Evolutionary conservation across 2,797 vertebrate species (phyloP), one percentile per base, ranked within the genome.

Genomic region (Molossus molossus): DNA sequence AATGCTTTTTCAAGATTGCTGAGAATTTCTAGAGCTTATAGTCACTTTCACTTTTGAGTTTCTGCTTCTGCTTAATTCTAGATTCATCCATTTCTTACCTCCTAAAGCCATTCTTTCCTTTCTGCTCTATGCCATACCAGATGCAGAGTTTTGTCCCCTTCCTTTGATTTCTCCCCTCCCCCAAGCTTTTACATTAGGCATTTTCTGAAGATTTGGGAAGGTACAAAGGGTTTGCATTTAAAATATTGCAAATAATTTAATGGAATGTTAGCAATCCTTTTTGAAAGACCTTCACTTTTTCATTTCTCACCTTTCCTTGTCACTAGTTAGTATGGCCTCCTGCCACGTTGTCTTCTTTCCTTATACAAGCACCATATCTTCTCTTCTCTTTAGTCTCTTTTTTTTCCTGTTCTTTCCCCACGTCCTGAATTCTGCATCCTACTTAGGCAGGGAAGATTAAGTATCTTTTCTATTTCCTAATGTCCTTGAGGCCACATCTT

Each of bases 1-100:
- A 95, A 82, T 90, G 33, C 11, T 53, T 95, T 95, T 85, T 50
- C 45, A 81, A 67, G 60, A 91, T 96, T 85, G 95, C 87, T 57
- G 45, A 85, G 79, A 58, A 58, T 88, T 80, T 91, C 55, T 40
- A 53, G 37, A 53, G 40, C 50, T 93, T 48, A 62, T 0, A 37
- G 11, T 89, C 27, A 17, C 55, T 73, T 91, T 96, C 70, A 57
- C 58, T 94, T 96, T 77, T 67, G 13, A 65, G 9, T 90, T 85
- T 60, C 75, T 90, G 11, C 45, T 76, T 83, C 55, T 80, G 48
- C 60, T 37, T 84, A 60, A 55, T 84, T 87, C 64, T 64, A 80
- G 23, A 23, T n/a, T 70, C 20, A 21, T 84, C 53, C 40, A 12
- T 77, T 48, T 53, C n/a, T 87, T 11, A 67, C 40, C 55, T 87